Evolutionary conservation across 2,113 vertebrate genomes (phyloP).

Genomic region (Monopterus albus): DNA sequence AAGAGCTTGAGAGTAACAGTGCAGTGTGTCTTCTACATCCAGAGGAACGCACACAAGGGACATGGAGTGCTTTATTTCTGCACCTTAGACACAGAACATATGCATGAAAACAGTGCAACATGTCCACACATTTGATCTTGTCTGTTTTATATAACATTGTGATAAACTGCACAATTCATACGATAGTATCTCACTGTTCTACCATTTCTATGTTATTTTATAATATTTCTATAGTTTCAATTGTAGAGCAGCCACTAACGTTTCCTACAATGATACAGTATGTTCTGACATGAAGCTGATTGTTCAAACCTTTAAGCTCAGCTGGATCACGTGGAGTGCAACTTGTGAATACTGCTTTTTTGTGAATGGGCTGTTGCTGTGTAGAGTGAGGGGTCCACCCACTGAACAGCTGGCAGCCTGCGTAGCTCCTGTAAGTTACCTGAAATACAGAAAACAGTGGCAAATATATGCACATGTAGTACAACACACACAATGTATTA

Average conservation of each 20-base stretch:
- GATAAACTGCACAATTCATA: too few species aligned
- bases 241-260: not conserved
- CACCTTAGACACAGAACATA: conserved; percentile 46
- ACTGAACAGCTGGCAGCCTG: conserved; percentile 79
- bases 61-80: conserved; percentile 79
- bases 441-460: conserved; percentile 59
- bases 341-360: conserved; percentile 17
- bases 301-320: conserved; percentile 59
- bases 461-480: not conserved
- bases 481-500: not conserved
- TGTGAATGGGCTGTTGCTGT: not conserved
- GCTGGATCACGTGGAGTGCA: not conserved
- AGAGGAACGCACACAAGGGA: conserved; percentile 86
- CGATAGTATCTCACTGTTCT: not conserved
- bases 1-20: conserved; percentile 86
- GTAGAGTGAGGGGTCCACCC: not conserved
- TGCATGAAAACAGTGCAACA: conserved; percentile 5
- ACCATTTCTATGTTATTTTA: not conserved
- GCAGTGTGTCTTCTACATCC: conserved; percentile 87
- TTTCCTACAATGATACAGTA: not conserved
- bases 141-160: not conserved
- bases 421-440: conserved; percentile 88
- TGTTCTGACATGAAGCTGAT: not conserved
- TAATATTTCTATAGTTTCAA: not conserved
- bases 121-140: not conserved